Percentiles rank a stretch among this genome's conserved stretches.
phyloP scores from a whole-genome alignment of 53 echinoderm and acorn worm genomes.

The Patiria pectinifera region DNA sequence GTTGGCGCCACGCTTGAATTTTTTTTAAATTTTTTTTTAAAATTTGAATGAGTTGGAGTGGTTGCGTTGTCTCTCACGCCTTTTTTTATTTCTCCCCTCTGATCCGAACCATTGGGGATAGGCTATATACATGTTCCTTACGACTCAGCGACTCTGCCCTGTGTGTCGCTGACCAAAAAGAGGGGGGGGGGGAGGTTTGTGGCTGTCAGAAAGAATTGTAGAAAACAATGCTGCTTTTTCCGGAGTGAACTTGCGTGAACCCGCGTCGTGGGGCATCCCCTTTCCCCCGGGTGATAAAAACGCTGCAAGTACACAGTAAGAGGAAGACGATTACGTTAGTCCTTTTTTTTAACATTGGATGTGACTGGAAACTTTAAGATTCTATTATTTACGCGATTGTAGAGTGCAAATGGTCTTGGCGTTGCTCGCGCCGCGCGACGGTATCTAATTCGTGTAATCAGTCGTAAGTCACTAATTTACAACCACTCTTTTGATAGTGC shows the following conservation, averaged over 20 bases:
- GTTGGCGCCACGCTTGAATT: slow-evolving; percentile 37
- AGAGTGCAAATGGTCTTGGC: not conserved
- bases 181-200: not conserved
- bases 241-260: slow-evolving; percentile 27
- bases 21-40: not conserved
- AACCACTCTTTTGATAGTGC: slow-evolving; percentile 26
- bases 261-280: not conserved
- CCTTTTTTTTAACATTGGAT: slow-evolving; percentile 12
- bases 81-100: not conserved
- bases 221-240: not conserved
- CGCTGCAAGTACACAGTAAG: slow-evolving; percentile 14
- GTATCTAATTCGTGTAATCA: slow-evolving; percentile 59
- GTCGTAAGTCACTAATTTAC: slow-evolving; percentile 53
- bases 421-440: not conserved
- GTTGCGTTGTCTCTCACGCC: slow-evolving; percentile 19
- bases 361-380: not conserved
- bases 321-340: not conserved
- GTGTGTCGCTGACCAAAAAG: not conserved
- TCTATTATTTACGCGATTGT: not conserved
- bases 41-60: not conserved
- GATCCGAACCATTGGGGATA: not conserved
- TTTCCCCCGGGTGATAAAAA: slow-evolving; percentile 31
- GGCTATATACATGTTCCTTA: not conserved
- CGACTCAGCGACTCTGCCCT: not conserved
- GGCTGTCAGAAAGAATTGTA: not conserved